Evolutionary conservation across 1,140 invertebrate species (phyloP).

Genomic region (Lutraria rhynchaena): DNA sequence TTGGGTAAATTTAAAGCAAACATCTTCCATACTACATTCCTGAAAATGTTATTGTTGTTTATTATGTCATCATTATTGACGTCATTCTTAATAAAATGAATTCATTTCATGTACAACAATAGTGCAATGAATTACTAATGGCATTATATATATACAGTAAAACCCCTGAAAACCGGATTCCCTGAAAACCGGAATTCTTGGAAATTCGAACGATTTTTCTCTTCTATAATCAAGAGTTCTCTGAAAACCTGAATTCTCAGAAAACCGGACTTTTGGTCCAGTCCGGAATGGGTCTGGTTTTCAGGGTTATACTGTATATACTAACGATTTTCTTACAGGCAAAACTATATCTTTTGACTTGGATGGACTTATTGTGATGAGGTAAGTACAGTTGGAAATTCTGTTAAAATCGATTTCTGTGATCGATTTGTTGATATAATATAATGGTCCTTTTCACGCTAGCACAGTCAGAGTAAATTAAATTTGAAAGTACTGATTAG

Average conservation of each 20-base stretch:
- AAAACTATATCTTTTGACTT: slow-evolving; percentile 14
- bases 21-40: background rate
- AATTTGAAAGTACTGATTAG: background rate
- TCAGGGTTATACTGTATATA: too few species aligned
- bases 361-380: background rate
- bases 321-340: background rate
- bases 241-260: too few species aligned
- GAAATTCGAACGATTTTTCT: too few species aligned
- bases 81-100: background rate
- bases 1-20: too few species aligned
- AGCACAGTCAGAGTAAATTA: background rate
- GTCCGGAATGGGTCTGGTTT: too few species aligned
- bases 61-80: background rate
- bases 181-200: too few species aligned
- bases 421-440: background rate
- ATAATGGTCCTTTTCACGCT: background rate
- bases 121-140: too few species aligned
- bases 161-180: too few species aligned
- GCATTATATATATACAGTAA: too few species aligned
- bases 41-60: background rate
- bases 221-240: too few species aligned
- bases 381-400: background rate
- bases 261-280: too few species aligned
- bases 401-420: background rate
- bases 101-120: background rate